Evolutionary conservation across 2,888 invertebrate genomes (phyloP).

Genomic region (Thera britannica): DNA sequence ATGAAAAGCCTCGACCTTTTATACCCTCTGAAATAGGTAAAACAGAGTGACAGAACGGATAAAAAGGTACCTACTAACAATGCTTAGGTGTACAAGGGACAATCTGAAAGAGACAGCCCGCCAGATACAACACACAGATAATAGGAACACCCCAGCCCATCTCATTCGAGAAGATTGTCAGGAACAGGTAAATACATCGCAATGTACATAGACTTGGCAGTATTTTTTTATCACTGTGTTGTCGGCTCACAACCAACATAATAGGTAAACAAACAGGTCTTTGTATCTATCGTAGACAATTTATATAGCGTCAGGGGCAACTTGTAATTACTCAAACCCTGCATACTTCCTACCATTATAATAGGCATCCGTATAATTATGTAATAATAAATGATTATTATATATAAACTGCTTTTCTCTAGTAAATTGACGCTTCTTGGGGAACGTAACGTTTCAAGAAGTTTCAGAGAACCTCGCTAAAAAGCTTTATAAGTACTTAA

Average conservation of each 20-base stretch:
- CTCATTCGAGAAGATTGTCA: not conserved
- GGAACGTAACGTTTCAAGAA: conserved; percentile 2
- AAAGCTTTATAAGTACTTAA: conserved; percentile 3
- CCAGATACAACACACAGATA: conserved; percentile 3
- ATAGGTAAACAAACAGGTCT: no score
- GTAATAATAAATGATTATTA: not conserved
- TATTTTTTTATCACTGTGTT: no score
- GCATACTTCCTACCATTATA: no score
- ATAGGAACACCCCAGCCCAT: not conserved
- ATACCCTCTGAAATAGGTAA: not conserved
- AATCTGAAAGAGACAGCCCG: not conserved
- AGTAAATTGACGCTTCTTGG: not conserved
- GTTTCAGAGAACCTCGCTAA: not conserved
- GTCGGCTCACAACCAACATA: no score
- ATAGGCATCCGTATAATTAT: no score
- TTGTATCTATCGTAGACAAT: no score
- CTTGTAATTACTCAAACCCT: no score
- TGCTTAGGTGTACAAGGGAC: conserved; percentile 2
- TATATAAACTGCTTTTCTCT: not conserved
- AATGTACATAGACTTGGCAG: no score
- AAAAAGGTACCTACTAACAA: not conserved
- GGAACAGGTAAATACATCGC: not conserved
- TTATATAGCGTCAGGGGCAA: no score
- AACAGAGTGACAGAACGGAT: not conserved
- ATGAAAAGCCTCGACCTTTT: not conserved